Evolutionary conservation across 1,140 invertebrate genomes (phyloP), one percentile per base, ranked within the genome.

Genomic region (Zaprionus ornatus): DNA sequence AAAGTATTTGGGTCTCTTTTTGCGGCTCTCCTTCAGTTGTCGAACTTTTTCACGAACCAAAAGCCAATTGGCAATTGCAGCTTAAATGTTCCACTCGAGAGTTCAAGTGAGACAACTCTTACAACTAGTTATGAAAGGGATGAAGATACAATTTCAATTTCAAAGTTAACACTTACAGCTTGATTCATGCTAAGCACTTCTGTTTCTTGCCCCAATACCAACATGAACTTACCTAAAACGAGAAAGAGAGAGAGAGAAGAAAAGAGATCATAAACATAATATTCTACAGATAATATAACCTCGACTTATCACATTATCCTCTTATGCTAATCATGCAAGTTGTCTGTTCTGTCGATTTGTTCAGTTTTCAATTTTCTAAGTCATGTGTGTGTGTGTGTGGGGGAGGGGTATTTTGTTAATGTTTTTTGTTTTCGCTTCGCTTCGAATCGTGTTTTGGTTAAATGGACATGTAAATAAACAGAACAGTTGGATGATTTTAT

Each of bases 221-320:
- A 66, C 81, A 86, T 29, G 77, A 83, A 87, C 80, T 90, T 90
- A 84, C 85, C 84, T 88, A 84, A 84, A 88, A 88, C 50, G 84
- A 87, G 56, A 84, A 56, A 57, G 57, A 37, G 74, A 48, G n/a
- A n/a, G n/a, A 60, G 17, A 55, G 21, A 54, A 55, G 21, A 37
- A 52, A 15, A 70, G 67, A 57, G 70, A 65, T 75, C 52, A 71
- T 59, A 64, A 76, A 52, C 40, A 42, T 42, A n/a, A n/a, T 7
- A n/a, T 42, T 42, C 37, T n/a, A 56, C 29, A 63, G 62, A 27
- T 50, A 17, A n/a, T 50, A 12, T 4, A 54, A 6, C 15, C 15
- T 50, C 21, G 25, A 61, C 32, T 75, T 50, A 65, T 65, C 45
- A 60, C 9, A 12, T 71, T 68, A 68, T 75, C 54, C 64, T 67